phyloP scores from a whole-genome alignment of 2,888 invertebrate genomes.

The Drosophila picticornis region DNA sequence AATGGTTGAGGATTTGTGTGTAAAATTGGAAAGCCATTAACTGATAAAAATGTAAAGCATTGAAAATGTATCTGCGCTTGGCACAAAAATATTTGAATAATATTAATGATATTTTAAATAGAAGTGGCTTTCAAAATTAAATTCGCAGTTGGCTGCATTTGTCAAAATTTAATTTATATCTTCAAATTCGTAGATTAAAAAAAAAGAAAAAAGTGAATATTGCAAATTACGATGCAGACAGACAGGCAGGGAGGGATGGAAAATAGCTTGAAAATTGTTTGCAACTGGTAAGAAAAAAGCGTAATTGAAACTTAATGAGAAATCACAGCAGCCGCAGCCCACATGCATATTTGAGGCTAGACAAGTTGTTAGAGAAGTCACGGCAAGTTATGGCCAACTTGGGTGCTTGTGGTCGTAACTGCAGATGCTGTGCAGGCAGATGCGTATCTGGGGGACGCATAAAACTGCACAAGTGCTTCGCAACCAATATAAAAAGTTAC shows the following conservation, averaged over 20 bases:
- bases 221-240: conserved; percentile 34
- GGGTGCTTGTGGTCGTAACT: conserved; percentile 32
- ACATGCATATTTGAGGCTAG: conserved; percentile 57
- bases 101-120: not conserved
- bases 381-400: not conserved
- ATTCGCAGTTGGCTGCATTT: not conserved
- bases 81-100: not conserved
- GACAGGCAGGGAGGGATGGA: conserved; percentile 3
- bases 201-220: conserved; percentile 26
- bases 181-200: conserved; percentile 48
- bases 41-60: not conserved
- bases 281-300: conserved; percentile 30
- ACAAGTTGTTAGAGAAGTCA: conserved; percentile 21
- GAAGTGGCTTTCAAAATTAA: not conserved
- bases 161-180: conserved; percentile 40
- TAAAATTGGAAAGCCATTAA: not conserved
- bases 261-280: conserved; percentile 44
- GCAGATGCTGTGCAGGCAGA: conserved; percentile 24
- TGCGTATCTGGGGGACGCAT: conserved; percentile 59
- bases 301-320: conserved; percentile 78
- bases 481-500: conserved; percentile 19
- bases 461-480: conserved; percentile 40
- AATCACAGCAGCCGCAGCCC: conserved; percentile 43
- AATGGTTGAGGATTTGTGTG: not conserved
- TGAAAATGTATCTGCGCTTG: not conserved